Evolutionary conservation across 1,140 invertebrate genomes (phyloP).

Genomic region (Pseudomyrmex pallidus): DNA sequence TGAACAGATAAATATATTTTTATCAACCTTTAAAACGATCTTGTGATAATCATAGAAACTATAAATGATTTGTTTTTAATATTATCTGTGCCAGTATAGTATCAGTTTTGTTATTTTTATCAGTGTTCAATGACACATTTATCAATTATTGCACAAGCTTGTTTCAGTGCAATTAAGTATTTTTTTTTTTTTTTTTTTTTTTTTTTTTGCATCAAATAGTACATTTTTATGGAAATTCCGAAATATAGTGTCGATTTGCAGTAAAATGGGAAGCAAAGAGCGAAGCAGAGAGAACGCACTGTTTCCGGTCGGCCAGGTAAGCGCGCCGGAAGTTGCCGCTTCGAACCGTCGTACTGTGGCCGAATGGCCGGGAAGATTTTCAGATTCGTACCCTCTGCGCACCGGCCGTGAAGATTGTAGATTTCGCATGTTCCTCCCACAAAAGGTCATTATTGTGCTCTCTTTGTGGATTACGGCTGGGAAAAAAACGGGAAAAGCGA

Average conservation of each 20-base stretch:
- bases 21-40: too few relatives aligned
- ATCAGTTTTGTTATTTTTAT: too few relatives aligned
- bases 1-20: too few relatives aligned
- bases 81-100: too few relatives aligned
- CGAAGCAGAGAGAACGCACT: slow-evolving; percentile 38
- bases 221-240: slow-evolving; percentile 16
- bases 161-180: too few relatives aligned
- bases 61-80: too few relatives aligned
- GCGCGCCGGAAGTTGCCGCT: slow-evolving; percentile 71
- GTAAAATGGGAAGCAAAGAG: slow-evolving; percentile 50
- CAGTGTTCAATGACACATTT: neutral
- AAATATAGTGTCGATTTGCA: slow-evolving; percentile 48
- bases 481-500: neutral
- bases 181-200: too few relatives aligned
- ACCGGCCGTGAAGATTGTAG: slow-evolving; percentile 75
- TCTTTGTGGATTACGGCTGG: slow-evolving; percentile 9
- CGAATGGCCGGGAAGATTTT: slow-evolving; percentile 70
- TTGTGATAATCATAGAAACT: too few relatives aligned
- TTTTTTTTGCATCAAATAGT: too few relatives aligned
- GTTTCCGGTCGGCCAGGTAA: slow-evolving; percentile 75
- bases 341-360: slow-evolving; percentile 67
- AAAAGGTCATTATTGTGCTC: slow-evolving; percentile 18
- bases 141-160: neutral
- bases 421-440: slow-evolving; percentile 60
- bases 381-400: slow-evolving; percentile 67